phyloP scores from a whole-genome alignment of 2,888 invertebrate species.

The Erynnis tages region DNA sequence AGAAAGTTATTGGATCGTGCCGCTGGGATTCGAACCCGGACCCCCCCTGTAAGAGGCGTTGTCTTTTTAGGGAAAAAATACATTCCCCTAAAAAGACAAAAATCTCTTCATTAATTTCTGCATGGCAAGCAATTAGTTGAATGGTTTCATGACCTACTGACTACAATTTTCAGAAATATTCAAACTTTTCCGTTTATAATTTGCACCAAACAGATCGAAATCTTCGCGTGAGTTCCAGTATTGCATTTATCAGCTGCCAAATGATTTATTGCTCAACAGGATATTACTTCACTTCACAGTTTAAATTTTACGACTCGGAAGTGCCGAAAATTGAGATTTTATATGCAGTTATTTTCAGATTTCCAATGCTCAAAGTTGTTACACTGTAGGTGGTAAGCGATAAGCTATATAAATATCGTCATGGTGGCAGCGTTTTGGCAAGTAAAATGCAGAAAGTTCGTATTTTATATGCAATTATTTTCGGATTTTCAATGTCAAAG shows the following conservation, averaged over 20 bases:
- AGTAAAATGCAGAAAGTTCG: conserved; percentile 26
- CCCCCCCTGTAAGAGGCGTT: too few relatives aligned
- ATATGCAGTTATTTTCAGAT: conserved; percentile 21
- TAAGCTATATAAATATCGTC: neutral
- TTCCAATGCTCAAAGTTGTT: neutral
- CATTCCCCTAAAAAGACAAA: too few relatives aligned
- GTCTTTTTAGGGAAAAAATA: too few relatives aligned
- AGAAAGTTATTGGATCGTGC: too few relatives aligned
- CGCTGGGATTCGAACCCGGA: too few relatives aligned
- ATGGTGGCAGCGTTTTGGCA: too few relatives aligned
- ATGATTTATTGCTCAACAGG: conserved; percentile 31
- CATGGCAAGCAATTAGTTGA: too few relatives aligned
- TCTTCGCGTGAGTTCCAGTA: conserved; percentile 30
- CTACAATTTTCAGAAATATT: neutral
- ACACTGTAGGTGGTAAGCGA: neutral
- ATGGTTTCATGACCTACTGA: too few relatives aligned
- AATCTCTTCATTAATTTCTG: too few relatives aligned
- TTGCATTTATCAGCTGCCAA: conserved; percentile 31
- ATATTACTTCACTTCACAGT: conserved; percentile 32
- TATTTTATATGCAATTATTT: conserved; percentile 22
- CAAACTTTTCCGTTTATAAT: neutral
- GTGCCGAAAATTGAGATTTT: conserved; percentile 27
- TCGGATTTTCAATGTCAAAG: conserved; percentile 4
- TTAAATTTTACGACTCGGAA: conserved; percentile 24
- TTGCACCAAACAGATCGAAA: conserved; percentile 3